Percentiles rank a stretch among this genome's conserved stretches.
Conservation (phyloP, 2,113 vertebrate species). For the Antechinus flavipes region DNA sequence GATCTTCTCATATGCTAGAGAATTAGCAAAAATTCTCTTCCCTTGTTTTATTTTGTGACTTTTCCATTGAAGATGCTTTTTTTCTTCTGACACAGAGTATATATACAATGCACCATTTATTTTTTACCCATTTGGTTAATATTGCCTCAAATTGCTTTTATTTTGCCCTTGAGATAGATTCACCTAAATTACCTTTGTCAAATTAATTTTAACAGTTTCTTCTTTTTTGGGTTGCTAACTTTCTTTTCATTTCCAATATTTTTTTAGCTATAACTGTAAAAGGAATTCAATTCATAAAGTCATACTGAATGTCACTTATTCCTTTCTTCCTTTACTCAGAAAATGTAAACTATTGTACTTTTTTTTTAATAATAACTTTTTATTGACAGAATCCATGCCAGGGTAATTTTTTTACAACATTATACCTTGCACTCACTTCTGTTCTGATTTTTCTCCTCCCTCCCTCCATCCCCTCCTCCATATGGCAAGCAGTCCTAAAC, state of each 20-base stretch:
- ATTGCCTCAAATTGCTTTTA: constrained; percentile 70
- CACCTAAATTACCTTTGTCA: constrained; percentile 67
- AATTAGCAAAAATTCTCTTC: constrained; percentile 29
- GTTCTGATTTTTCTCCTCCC: too few species aligned
- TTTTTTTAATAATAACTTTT: not conserved
- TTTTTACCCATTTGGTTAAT: constrained; percentile 57
- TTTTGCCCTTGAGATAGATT: constrained; percentile 71
- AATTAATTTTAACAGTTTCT: constrained; percentile 69
- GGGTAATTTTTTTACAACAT: too few species aligned
- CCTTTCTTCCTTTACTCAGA: constrained; percentile 64
- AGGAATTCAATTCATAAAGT: constrained; percentile 62
- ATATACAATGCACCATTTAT: constrained; percentile 52
- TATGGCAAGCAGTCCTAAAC: too few species aligned
- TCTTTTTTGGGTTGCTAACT: constrained; percentile 73
- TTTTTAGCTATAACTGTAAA: constrained; percentile 66
- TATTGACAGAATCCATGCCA: too few species aligned
- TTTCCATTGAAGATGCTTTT: constrained; percentile 17
- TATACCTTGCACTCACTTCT: too few species aligned
- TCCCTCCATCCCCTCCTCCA: too few species aligned
- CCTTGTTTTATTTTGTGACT: constrained; percentile 52
- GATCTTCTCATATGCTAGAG: not conserved
- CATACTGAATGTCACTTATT: constrained; percentile 51
- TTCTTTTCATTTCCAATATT: constrained; percentile 70
- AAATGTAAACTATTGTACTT: constrained; percentile 51
- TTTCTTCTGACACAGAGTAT: constrained; percentile 43